A percentile compares a stretch with the other conserved stretches of the same genome.
Evolutionary conservation across 2,797 vertebrate genomes (phyloP).

Genomic region (Pantherophis alleghaniensis): DNA sequence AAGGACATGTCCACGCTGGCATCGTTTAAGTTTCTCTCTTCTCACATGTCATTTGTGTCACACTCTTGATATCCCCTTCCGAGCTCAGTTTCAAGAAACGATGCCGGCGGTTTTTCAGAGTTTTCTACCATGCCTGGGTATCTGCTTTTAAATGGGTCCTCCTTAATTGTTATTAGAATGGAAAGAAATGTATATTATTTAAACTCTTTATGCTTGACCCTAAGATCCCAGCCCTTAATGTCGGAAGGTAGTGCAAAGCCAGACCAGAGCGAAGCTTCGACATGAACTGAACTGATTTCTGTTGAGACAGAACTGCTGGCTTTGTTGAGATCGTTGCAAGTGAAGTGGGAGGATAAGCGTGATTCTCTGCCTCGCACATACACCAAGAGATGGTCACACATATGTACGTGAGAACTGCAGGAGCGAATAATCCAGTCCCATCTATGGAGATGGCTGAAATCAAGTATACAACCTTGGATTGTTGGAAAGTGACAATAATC

Average conservation of each 20-base stretch:
- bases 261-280: neutral
- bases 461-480: neutral
- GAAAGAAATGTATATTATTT: slow-evolving; percentile 3
- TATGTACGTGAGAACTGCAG: slow-evolving; percentile 3
- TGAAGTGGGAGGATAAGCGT: neutral
- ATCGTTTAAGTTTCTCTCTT: neutral
- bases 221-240: neutral
- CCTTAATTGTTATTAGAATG: neutral
- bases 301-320: neutral
- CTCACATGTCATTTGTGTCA: too few relatives aligned
- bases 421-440: slow-evolving; percentile 7
- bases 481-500: neutral
- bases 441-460: rapidly evolving
- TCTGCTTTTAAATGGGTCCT: neutral
- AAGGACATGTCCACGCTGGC: neutral
- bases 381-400: too few relatives aligned
- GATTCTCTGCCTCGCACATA: too few relatives aligned
- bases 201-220: slow-evolving; percentile 31
- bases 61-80: neutral
- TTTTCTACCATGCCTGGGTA: neutral
- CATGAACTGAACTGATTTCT: neutral
- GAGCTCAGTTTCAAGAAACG: neutral
- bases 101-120: slow-evolving; percentile 6
- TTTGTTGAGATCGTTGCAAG: neutral
- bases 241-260: neutral